Base-by-base conservation (phyloP, 2,113 vertebrate genomes). In the Daphoenositta chrysoptera region DNA sequence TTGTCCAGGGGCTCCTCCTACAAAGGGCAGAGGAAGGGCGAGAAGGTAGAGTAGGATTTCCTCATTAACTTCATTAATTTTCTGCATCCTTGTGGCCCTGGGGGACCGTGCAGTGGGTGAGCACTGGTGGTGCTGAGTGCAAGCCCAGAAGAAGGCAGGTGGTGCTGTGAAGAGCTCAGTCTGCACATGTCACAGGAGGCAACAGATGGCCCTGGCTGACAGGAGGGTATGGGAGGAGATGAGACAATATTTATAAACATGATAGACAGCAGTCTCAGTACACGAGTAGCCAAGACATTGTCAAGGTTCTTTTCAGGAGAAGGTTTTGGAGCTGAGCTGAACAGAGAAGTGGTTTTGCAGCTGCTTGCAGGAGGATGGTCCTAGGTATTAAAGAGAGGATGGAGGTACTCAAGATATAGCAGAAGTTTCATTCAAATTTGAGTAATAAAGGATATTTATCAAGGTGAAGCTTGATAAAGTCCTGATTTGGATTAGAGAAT, bases 171-270 rank as follows among this genome's bases (percentile, higher is more conserved):
- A n/a, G 89, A 95, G 44, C 89, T 96, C 65, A 94, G 94, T 76
- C 93, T 95, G 89, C 69, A 95, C 77, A 68, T 97, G 89, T 71
- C 94, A 95, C 61, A 61, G 89, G 95, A 96, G 93, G 93, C 93
- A 96, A 17, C 95, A 97, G 95, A 96, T 96, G 94, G 95, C 79
- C 81, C 87, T 94, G 93, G 83, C 94, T 95, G 94, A 87, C 77
- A 61, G 61, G 95, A 87, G 89, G 69, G 91, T 64, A 94, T 51
- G 73, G 87, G 94, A 22, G 68, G 93, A 91, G 93, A 95, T 60
- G 93, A 97, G 95, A 65, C 94, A 96, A 97, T 95, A 97, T 96
- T 96, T 96, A 95, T 96, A 96, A 96, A 94, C 94, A 95, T 95
- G 95, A 96, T 82, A 97, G 93, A 96, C 94, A 97, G 96, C 87